phyloP scores from a whole-genome alignment of 2,113 vertebrate species.

The Hystrix brachyura region DNA sequence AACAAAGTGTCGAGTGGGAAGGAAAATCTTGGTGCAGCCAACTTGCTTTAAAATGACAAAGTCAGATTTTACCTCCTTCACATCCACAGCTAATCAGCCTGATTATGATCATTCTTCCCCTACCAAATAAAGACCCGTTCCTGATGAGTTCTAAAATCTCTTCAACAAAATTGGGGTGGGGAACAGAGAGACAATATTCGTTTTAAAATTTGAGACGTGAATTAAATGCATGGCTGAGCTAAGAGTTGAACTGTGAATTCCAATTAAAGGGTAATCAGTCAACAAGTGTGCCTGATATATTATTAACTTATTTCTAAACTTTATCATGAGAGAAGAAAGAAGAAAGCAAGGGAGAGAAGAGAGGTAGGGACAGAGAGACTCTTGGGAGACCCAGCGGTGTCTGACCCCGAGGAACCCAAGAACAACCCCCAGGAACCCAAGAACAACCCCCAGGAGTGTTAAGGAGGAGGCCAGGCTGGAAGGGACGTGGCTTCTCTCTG shows the following conservation, averaged over 20 bases:
- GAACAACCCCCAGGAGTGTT: neutral
- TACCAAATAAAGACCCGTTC: neutral
- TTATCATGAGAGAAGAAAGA: neutral
- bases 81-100: neutral
- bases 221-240: neutral
- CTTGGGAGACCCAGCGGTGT: neutral
- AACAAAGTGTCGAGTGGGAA: neutral
- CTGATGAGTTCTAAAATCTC: constrained; percentile 34
- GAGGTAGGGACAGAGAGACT: neutral
- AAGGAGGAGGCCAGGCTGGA: neutral
- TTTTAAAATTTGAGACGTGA: constrained; percentile 58
- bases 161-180: constrained; percentile 2
- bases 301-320: constrained; percentile 44
- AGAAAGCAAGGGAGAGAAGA: neutral
- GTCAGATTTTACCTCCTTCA: neutral
- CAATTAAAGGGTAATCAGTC: constrained; percentile 26
- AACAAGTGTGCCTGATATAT: neutral
- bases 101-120: neutral
- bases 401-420: neutral
- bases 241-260: constrained; percentile 22
- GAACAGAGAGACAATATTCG: neutral
- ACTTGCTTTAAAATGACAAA: neutral
- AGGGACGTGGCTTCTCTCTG: neutral
- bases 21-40: neutral
- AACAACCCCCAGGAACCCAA: neutral